A percentile compares a stretch with the other conserved stretches of the same genome.
Conservation (phyloP, 2,888 invertebrate genomes). For the Tetheella fluctuosa region DNA sequence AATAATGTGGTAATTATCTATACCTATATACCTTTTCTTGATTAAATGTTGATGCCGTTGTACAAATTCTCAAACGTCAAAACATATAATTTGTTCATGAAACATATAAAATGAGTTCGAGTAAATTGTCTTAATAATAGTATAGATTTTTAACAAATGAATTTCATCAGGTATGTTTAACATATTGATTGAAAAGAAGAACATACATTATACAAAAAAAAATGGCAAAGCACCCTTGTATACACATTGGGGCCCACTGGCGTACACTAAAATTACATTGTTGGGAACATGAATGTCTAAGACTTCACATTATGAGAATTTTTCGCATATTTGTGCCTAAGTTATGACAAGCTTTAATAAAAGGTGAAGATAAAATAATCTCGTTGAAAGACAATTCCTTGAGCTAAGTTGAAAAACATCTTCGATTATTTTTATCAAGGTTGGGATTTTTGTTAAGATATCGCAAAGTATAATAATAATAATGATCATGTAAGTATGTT, state of each 20-base stretch:
- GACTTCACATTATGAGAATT: constrained; percentile 28
- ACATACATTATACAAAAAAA: constrained; percentile 28
- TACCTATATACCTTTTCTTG: background rate
- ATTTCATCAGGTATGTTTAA: too few relatives aligned
- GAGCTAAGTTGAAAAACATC: background rate
- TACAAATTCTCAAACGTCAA: too few relatives aligned
- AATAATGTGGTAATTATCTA: background rate
- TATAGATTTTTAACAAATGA: too few relatives aligned
- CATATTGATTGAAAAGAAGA: too few relatives aligned
- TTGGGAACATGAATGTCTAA: constrained; percentile 36
- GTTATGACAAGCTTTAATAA: background rate
- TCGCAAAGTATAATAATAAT: too few relatives aligned
- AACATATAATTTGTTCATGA: too few relatives aligned
- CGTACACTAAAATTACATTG: constrained; percentile 45
- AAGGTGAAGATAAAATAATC: background rate
- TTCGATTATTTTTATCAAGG: too few relatives aligned
- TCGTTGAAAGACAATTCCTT: background rate
- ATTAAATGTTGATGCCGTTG: background rate
- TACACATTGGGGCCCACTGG: constrained; percentile 1
- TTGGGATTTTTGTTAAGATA: too few relatives aligned
- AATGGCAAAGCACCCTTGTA: constrained; percentile 35
- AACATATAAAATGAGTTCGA: too few relatives aligned
- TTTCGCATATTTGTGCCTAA: background rate
- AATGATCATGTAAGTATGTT: too few relatives aligned
- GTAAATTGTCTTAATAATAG: too few relatives aligned